Evolutionary conservation across 1,140 invertebrate genomes (phyloP).

Genomic region (Philotrypesis tridentata): DNA sequence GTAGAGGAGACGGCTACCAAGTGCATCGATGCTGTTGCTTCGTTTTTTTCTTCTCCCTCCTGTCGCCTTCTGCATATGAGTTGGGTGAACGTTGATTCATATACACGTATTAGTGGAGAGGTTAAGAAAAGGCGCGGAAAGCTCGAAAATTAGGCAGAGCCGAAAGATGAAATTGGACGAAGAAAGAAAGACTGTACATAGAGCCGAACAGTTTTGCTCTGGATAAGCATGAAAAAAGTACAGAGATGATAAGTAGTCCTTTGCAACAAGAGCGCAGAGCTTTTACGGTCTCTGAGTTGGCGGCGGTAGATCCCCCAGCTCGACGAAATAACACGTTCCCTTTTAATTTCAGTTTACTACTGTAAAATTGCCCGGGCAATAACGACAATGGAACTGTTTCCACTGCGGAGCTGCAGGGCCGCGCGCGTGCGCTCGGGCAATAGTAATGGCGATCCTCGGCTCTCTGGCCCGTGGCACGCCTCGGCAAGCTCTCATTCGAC

Average conservation of each 20-base stretch:
- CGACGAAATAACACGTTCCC: constrained; percentile 47
- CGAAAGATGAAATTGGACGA: no score
- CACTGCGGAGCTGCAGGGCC: neutral
- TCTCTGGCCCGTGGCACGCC: constrained; percentile 42
- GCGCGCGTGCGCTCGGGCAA: neutral
- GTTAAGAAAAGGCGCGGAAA: no score
- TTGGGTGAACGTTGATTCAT: no score
- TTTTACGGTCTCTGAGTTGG: neutral
- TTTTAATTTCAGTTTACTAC: constrained; percentile 68
- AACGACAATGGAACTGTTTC: constrained; percentile 60
- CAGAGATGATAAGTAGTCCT: no score
- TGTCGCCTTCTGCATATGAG: no score
- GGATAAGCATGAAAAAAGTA: no score
- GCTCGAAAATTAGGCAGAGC: no score
- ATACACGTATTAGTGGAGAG: no score
- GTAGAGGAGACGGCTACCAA: constrained; percentile 54
- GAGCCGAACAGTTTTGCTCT: no score
- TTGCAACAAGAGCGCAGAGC: neutral
- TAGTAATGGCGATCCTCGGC: constrained; percentile 62
- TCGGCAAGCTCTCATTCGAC: constrained; percentile 42
- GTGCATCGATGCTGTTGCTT: constrained; percentile 39
- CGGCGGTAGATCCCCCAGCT: neutral
- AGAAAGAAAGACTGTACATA: no score
- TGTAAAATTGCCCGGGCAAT: constrained; percentile 65
- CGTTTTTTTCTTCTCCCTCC: neutral